Percentiles rank a stretch among this genome's conserved stretches.
These are phyloP conservation scores for Molorchus minor DNA, from an alignment of 2,888 invertebrate genomes.

Conservation along the genomic window DNA sequence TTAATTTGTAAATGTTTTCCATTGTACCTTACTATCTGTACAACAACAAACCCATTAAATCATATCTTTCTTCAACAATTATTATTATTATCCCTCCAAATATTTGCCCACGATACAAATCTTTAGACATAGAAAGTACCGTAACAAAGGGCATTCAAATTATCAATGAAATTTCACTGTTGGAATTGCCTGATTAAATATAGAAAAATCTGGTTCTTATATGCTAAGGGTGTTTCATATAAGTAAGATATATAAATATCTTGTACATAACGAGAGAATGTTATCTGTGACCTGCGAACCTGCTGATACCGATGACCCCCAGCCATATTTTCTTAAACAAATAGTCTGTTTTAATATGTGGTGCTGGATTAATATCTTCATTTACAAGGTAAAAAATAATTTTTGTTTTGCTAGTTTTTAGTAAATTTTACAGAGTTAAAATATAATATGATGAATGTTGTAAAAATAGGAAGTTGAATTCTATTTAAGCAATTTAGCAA, in stretches of 20 bases:
- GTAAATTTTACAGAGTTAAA: not conserved
- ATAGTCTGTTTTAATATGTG: slow-evolving; percentile 30
- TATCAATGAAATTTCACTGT: slow-evolving; percentile 9
- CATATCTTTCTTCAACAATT: not conserved
- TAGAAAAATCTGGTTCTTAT: slow-evolving; percentile 1
- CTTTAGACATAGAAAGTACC: not conserved
- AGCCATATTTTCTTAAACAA: slow-evolving; percentile 43
- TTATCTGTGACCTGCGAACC: slow-evolving; percentile 52
- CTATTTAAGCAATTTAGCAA: no score
- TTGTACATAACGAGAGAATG: slow-evolving; percentile 13
- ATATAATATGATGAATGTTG: not conserved
- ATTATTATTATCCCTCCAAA: not conserved
- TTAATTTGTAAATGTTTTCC: slow-evolving; percentile 6
- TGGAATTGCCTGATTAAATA: not conserved
- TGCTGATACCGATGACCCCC: slow-evolving; percentile 50
- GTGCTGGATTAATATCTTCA: slow-evolving; percentile 20
- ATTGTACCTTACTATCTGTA: not conserved
- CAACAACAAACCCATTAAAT: slow-evolving; percentile 4
- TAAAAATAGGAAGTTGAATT: no score
- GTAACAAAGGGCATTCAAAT: not conserved
- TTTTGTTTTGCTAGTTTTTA: not conserved
- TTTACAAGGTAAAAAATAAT: slow-evolving; percentile 22
- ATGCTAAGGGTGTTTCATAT: slow-evolving; percentile 11
- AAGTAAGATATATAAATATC: slow-evolving; percentile 15
- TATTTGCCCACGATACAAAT: slow-evolving; percentile 3